phyloP scores from a whole-genome alignment of 1,140 invertebrate species.

The Lutraria rhynchaena region DNA sequence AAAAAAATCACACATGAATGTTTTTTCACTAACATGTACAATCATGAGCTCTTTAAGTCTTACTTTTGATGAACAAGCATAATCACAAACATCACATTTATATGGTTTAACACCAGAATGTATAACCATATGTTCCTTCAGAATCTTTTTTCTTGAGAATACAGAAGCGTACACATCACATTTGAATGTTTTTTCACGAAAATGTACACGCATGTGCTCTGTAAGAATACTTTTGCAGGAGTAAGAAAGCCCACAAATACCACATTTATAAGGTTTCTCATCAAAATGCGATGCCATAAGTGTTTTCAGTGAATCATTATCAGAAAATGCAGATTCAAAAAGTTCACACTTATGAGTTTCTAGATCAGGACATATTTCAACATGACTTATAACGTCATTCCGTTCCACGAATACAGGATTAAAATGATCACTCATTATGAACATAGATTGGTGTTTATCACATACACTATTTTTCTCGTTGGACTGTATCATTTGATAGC shows the following conservation, averaged over 20 bases:
- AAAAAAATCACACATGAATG: slow-evolving; percentile 8
- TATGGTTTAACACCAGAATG: slow-evolving; percentile 22
- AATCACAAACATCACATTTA: slow-evolving; percentile 23
- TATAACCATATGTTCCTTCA: slow-evolving; percentile 22
- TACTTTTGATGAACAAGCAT: not conserved
- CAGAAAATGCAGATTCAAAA: not conserved
- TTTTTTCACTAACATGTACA: slow-evolving; percentile 18
- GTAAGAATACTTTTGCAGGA: no score
- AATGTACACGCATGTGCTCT: slow-evolving; percentile 27
- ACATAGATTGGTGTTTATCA: no score
- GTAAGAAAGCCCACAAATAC: no score
- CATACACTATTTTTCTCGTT: no score
- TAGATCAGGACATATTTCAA: no score
- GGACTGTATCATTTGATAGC: no score
- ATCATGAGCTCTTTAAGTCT: slow-evolving; percentile 1
- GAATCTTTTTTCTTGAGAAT: not conserved
- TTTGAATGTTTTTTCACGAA: slow-evolving; percentile 14
- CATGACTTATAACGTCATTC: no score
- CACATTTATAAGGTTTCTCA: not conserved
- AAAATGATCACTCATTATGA: no score
- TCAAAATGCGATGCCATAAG: slow-evolving; percentile 25
- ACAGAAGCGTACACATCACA: slow-evolving; percentile 11
- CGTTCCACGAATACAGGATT: no score
- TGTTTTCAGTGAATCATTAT: slow-evolving; percentile 2
- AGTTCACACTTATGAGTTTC: slow-evolving; percentile 28